Base-by-base conservation (phyloP, 1,140 invertebrate genomes). In the Arion vulgaris region DNA sequence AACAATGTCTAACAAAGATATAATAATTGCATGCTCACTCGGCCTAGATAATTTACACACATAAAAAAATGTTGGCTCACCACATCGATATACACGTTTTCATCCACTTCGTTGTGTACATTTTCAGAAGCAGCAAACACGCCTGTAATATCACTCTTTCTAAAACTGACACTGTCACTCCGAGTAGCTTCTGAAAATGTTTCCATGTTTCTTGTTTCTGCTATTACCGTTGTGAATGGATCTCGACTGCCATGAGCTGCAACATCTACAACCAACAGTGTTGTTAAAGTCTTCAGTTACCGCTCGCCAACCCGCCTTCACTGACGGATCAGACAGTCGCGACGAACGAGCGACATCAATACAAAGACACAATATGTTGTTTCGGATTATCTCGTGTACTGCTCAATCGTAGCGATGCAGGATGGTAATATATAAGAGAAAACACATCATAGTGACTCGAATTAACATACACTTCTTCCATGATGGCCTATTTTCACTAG, bases 311-410 rank as follows among this genome's bases (percentile, higher is more conserved):
- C 39, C 36, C 36, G 71, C 71, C 68, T 72, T 23, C 71, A 72
- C 1, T 41, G 71, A 41, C 41, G 71, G 71, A 72, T 72, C 36
- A 72, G 71, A 38, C 71, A 41, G 13, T 72, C 71, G 71, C 39
- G 71, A 23, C 7, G 38, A 45, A 39, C 62, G 62, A 45, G 41
- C 71, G 5, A 45, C 71, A 72, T 45, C 39, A 72, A 72, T 45
- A 45, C 71, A 72, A 39, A 72, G 41, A 72, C 71, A 72, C 71
- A 72, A 72, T 72, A 72, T 72, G 71, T 72, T 72, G 36, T 38
- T 39, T 41, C 71, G 74, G 74, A 76, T 76, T 76, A 76, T 51
- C 74, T 76, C 45, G 41, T 72, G 39, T 41, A 72, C 71, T 41
- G 36, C 26, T 41, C 38, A 23, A 11, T 15, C 28, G 71, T 7